Evolutionary conservation across 2,113 vertebrate species (phyloP), one percentile per base, ranked within the genome.

Genomic region (Myxocyprinus asiaticus): DNA sequence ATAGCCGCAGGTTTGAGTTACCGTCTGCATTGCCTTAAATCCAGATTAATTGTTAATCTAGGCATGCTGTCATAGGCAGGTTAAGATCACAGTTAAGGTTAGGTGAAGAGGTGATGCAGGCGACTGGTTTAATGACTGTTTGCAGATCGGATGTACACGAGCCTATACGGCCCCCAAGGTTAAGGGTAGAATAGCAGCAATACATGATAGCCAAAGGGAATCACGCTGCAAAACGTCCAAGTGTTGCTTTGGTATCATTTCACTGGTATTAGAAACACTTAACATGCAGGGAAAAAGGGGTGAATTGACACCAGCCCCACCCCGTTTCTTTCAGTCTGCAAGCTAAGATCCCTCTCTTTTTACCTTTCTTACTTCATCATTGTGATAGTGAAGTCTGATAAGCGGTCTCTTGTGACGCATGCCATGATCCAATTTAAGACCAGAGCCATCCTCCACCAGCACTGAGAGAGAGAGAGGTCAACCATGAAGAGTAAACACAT

Each of bases 261-360:
- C 84, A 85, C 80, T 9, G 48, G 82, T 78, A 85, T 89, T 85
- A 89, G 84, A 83, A 86, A 86, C 77, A 79, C 73, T 88, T 88
- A 87, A 83, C 67, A 83, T 33, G 84, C 81, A 80, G 79, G 86
- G 17, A 75, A 82, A 84, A 84, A 86, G 69, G 77, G 70, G 88
- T 81, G 88, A 85, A 82, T 43, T 67, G 89, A 91, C 87, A 91
- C 90, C 90, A 77, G 80, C 78, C 72, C 81, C 83, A 86, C 84
- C 86, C 79, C 84, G 81, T 78, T 86, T 78, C 83, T 82, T 78
- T 86, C 15, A 4, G 47, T 75, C 6, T 9, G 76, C 76, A 67
- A n/a, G 33, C 15, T 56, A 17, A 66, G 67, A 48, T 69, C 83
- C 81, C 86, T 88, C 80, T 88, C 88, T 88, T 87, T 89, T 89